Evolutionary conservation across 2,113 vertebrate species (phyloP).

Genomic region (Lamprotornis superbus): DNA sequence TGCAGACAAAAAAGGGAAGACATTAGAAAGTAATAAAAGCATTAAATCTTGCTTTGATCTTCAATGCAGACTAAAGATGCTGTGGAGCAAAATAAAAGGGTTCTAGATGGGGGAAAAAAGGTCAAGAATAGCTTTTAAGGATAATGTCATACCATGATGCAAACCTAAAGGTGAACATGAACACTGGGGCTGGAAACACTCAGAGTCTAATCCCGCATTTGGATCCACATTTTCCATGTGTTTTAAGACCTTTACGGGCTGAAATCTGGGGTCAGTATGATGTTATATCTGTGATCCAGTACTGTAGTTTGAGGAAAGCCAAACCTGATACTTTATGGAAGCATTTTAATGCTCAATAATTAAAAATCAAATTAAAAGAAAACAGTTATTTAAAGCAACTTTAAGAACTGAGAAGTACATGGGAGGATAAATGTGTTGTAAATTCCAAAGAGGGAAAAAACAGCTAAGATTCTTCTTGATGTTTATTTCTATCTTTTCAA

Average conservation of each 20-base stretch:
- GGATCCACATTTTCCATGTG: background rate
- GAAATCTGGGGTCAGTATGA: background rate
- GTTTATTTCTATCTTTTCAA: background rate
- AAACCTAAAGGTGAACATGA: conserved; percentile 2
- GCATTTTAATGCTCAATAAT: background rate
- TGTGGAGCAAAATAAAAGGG: conserved; percentile 53
- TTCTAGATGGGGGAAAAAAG: background rate
- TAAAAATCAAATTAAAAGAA: background rate
- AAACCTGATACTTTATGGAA: background rate
- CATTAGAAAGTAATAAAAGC: conserved; percentile 49
- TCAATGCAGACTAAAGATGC: conserved; percentile 5
- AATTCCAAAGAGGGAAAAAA: background rate
- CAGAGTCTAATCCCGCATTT: background rate
- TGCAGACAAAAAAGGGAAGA: conserved; percentile 42
- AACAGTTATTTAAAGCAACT: background rate
- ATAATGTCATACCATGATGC: background rate
- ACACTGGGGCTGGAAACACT: background rate
- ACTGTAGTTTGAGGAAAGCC: background rate
- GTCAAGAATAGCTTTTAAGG: conserved; percentile 10
- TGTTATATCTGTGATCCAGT: background rate
- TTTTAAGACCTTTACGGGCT: background rate
- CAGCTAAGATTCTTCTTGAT: background rate
- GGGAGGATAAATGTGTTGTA: background rate
- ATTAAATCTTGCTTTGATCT: conserved; percentile 62
- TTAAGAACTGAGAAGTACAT: background rate